Evolutionary conservation across 2,113 vertebrate species (phyloP).

Genomic region (Tamias sibiricus): DNA sequence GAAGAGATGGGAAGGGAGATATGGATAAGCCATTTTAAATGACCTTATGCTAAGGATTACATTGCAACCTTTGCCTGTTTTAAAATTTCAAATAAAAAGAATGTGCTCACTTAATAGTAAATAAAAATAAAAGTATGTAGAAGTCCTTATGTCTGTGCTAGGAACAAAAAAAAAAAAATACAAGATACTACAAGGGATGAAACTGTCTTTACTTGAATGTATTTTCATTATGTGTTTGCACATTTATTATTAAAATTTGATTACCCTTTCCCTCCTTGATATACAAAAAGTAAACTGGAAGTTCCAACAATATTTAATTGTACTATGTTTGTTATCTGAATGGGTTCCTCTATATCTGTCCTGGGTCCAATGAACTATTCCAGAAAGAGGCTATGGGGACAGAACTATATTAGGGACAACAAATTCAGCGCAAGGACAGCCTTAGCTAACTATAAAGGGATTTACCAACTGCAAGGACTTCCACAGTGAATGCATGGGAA

Average conservation of each 20-base stretch:
- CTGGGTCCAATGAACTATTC: slow-evolving; percentile 37
- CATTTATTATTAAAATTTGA: slow-evolving; percentile 80
- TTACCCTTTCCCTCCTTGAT: slow-evolving; percentile 74
- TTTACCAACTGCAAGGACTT: background rate
- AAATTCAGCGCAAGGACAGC: slow-evolving; percentile 45
- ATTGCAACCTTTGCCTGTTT: slow-evolving; percentile 64
- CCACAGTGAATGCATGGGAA: background rate
- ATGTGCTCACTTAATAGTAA: slow-evolving; percentile 80
- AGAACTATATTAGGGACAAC: slow-evolving; percentile 56
- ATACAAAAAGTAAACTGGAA: slow-evolving; percentile 40
- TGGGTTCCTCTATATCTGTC: slow-evolving; percentile 29
- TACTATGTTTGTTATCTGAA: slow-evolving; percentile 45
- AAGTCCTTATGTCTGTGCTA: slow-evolving; percentile 70
- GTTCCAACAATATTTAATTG: background rate
- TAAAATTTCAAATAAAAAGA: slow-evolving; percentile 82
- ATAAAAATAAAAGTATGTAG: slow-evolving; percentile 81
- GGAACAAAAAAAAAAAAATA: slow-evolving; percentile 70
- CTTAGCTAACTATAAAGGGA: slow-evolving; percentile 30
- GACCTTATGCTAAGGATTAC: slow-evolving; percentile 66
- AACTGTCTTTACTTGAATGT: slow-evolving; percentile 66
- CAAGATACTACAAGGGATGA: slow-evolving; percentile 61
- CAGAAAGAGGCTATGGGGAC: slow-evolving; percentile 26
- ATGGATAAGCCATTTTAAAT: slow-evolving; percentile 59
- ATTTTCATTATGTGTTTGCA: slow-evolving; percentile 71
- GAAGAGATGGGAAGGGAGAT: background rate